phyloP scores from a whole-genome alignment of 2,113 vertebrate species.

The Eptatretus burgeri region DNA sequence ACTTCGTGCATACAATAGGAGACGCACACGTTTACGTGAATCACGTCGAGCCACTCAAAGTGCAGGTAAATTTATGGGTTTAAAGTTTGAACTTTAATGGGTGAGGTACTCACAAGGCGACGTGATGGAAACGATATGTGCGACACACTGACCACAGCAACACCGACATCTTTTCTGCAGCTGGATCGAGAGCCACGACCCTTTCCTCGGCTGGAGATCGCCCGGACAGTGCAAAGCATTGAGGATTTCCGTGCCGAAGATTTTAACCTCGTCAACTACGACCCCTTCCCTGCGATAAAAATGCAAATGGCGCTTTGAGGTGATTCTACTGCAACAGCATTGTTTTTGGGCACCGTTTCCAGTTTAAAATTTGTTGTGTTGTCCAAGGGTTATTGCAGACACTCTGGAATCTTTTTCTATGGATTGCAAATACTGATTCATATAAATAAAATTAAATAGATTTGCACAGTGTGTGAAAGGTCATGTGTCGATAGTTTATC shows the following conservation, averaged over 20 bases:
- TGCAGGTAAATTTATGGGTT: constrained; percentile 37
- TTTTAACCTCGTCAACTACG: constrained; percentile 51
- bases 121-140: neutral
- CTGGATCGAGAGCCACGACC: constrained; percentile 52
- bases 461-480: too few relatives aligned
- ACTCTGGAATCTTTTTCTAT: too few relatives aligned
- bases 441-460: too few relatives aligned
- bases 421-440: too few relatives aligned
- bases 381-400: too few relatives aligned
- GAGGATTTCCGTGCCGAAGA: constrained; percentile 51
- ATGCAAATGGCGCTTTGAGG: constrained; percentile 71
- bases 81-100: neutral
- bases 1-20: constrained; percentile 74
- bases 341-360: too few relatives aligned
- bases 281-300: constrained; percentile 65
- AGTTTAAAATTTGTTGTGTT: too few relatives aligned
- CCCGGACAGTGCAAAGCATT: constrained; percentile 37
- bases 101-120: neutral
- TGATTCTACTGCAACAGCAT: neutral
- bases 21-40: constrained; percentile 77
- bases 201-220: constrained; percentile 62
- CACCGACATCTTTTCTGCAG: constrained; percentile 19
- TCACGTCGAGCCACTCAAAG: constrained; percentile 52
- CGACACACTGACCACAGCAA: neutral
- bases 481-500: too few relatives aligned